These are phyloP conservation scores for Anaspis maculata DNA, from an alignment of 2,888 invertebrate genomes.

Conservation along the genomic window DNA sequence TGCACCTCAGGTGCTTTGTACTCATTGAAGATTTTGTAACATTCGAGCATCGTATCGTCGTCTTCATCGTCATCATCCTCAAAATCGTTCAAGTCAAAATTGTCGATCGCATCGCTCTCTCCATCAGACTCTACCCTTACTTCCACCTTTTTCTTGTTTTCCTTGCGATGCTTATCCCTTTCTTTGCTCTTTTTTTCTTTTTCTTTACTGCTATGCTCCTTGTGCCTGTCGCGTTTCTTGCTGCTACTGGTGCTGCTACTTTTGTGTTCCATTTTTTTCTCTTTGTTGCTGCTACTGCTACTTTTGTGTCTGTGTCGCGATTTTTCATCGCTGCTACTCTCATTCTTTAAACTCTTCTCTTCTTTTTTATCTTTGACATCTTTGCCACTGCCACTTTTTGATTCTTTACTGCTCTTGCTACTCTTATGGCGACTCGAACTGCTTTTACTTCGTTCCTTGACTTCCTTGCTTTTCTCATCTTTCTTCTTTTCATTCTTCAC, in stretches of 20 bases:
- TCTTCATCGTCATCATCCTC: slow-evolving; percentile 54
- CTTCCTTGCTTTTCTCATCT: slow-evolving; percentile 5
- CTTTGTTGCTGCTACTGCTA: slow-evolving; percentile 4
- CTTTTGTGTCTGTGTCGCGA: slow-evolving; percentile 10
- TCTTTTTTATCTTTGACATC: slow-evolving; percentile 25
- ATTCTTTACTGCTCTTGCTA: slow-evolving; percentile 15
- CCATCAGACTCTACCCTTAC: too few species aligned
- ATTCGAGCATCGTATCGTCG: slow-evolving; percentile 58
- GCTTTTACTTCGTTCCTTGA: slow-evolving; percentile 7
- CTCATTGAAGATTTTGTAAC: slow-evolving; percentile 80
- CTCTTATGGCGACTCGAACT: slow-evolving; percentile 18
- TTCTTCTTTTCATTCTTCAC: slow-evolving; percentile 10
- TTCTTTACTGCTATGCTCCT: slow-evolving; percentile 10
- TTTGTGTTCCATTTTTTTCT: slow-evolving; percentile 11
- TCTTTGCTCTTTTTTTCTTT: slow-evolving; percentile 7
- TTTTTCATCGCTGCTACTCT: slow-evolving; percentile 17
- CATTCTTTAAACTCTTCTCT: slow-evolving; percentile 25
- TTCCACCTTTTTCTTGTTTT: too few species aligned
- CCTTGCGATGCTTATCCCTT: slow-evolving; percentile 12
- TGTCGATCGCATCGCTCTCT: too few species aligned
- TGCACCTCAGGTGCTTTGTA: slow-evolving; percentile 45
- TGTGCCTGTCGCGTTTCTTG: slow-evolving; percentile 11
- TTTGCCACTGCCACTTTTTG: slow-evolving; percentile 23
- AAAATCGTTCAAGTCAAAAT: slow-evolving; percentile 34
- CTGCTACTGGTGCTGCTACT: slow-evolving; percentile 3